Percentiles rank a stretch among this genome's conserved stretches.
phyloP scores from a whole-genome alignment of 2,113 vertebrate species.

The Cacatua alba region DNA sequence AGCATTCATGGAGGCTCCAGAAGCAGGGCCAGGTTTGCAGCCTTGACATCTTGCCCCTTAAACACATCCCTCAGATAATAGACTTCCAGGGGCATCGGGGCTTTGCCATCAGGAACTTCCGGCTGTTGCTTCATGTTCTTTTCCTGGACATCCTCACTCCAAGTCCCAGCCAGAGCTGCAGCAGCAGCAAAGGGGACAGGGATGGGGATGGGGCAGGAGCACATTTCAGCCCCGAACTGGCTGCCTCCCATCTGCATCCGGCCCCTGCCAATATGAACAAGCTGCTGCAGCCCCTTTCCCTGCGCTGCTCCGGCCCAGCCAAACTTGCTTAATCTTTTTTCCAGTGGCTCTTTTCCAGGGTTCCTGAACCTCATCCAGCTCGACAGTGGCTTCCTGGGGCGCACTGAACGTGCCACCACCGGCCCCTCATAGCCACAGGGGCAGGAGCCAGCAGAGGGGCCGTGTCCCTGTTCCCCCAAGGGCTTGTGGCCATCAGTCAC shows the following conservation, averaged over 20 bases:
- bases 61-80: not conserved
- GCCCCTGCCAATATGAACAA: not conserved
- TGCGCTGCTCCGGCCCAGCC: not conserved
- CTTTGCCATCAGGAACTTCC: not conserved
- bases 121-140: not conserved
- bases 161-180: not conserved
- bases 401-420: not conserved
- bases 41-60: not conserved
- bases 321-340: slow-evolving; percentile 39
- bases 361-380: not conserved
- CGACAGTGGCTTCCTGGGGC: not conserved
- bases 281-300: not conserved
- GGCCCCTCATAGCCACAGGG: not conserved
- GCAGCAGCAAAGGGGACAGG: not conserved
- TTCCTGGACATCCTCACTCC: not conserved
- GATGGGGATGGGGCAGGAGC: not conserved
- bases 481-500: not conserved
- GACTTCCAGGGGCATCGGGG: fast-evolving
- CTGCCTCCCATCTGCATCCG: not conserved
- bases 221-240: not conserved
- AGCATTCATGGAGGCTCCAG: fast-evolving
- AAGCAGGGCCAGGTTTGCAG: not conserved
- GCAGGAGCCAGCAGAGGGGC: not conserved
- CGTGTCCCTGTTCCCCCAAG: not conserved
- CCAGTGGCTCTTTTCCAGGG: slow-evolving; percentile 23